Evolutionary conservation across 2,797 vertebrate species (phyloP), one percentile per base, ranked within the genome.

Genomic region (Pempheris klunzingeri): DNA sequence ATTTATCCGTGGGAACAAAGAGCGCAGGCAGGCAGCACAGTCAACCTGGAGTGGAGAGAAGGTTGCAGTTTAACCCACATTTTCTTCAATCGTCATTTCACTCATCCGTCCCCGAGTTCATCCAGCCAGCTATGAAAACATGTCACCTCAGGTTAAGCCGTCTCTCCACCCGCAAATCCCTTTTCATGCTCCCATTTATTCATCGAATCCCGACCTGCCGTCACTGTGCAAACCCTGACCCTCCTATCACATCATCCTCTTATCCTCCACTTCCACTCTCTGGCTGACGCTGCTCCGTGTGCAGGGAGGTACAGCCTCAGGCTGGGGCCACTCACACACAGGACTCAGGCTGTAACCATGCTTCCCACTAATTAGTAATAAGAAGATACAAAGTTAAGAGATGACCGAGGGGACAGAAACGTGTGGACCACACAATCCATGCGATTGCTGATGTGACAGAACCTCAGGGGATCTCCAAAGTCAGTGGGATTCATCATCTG

Each of bases 1-100:
- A 62, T 38, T 86, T 15, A 73, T 55, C 62, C 57, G 41, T 66
- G 71, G 36, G 76, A 74, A 67, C 53, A 52, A 63, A 47, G n/a
- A 20, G 22, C 46, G 62, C 41, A 64, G 11, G 52, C 54, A 54
- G 66, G 34, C 54, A 28, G 66, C 62, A 41, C 80, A 62, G 58
- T 28, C n/a, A 26, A 22, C 10, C 53, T 38, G 22, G 36, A 39
- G n/a, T 28, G 9, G 26, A 66, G 30, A 34, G 39, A 24, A 46
- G 52, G 32, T 4, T 38, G 47, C 41, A 26, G 12, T 15, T 58
- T 38, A 57, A 11, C 20, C 30, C 41, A 6, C 18, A 38, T 57
- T 44, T 54, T 17, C 41, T 52, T 58, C 46, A 18, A 8, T 43
- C 8, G 4, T 15, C 24, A 28, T 28, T 63, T 58, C 39, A 50